Conservation (phyloP, 2,888 invertebrate genomes). For the Stratiomys singularior region DNA sequence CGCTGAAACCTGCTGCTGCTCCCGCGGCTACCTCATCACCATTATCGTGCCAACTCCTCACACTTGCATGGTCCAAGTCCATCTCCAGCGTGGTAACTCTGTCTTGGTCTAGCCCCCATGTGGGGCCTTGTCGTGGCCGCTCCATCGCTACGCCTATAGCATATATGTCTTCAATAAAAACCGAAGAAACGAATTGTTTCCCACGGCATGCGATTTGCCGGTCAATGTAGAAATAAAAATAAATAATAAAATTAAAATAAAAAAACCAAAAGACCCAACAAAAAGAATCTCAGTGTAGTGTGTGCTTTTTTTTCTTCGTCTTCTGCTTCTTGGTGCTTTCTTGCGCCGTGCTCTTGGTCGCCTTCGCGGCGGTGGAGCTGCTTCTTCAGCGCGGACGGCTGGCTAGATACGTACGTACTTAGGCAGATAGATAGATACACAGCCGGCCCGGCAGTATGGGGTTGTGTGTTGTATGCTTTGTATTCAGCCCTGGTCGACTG, state of each 20-base stretch:
- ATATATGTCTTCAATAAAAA: conserved; percentile 26
- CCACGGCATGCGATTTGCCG: conserved; percentile 68
- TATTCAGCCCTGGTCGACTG: conserved; percentile 4
- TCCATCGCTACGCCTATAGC: conserved; percentile 29
- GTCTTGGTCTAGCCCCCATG: conserved; percentile 18
- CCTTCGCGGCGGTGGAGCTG: not conserved
- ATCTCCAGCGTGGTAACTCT: not conserved
- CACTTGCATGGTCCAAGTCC: not conserved
- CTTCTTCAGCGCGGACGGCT: not conserved
- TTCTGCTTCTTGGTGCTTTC: not conserved
- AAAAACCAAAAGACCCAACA: conserved; percentile 24
- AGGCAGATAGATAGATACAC: not conserved
- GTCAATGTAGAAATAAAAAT: conserved; percentile 63
- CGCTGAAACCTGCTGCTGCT: conserved; percentile 34
- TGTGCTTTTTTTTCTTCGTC: conserved; percentile 26
- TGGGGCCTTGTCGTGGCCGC: not conserved
- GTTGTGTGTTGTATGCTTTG: conserved; percentile 27
- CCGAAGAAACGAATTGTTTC: conserved; percentile 65
- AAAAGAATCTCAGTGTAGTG: conserved; percentile 38
- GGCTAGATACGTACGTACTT: not conserved
- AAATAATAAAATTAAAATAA: conserved; percentile 31
- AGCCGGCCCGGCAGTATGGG: not conserved
- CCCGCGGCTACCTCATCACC: not conserved
- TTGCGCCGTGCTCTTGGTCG: not conserved
- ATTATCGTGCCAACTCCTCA: not conserved